A percentile compares a stretch with the other conserved stretches of the same genome.
phyloP scores from a whole-genome alignment of 2,113 vertebrate genomes.

The Brachirus orientalis region DNA sequence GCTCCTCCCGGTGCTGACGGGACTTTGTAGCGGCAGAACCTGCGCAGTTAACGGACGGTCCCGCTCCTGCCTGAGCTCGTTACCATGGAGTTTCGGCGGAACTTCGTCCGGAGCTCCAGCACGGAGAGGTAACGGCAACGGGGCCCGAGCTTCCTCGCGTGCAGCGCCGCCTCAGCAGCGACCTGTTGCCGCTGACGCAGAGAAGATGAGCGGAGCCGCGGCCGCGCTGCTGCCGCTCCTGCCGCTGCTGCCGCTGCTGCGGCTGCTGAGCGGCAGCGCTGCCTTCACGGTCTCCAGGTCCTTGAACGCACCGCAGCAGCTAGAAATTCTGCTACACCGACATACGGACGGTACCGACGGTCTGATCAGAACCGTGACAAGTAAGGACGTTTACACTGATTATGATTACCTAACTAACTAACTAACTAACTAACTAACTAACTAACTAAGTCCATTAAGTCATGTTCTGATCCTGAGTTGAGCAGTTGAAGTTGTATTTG shows the following conservation, averaged over 20 bases:
- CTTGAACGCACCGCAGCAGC: constrained; percentile 55
- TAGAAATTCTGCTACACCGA: background rate
- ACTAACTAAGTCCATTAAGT: no score
- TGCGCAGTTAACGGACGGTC: background rate
- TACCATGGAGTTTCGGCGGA: constrained; percentile 39
- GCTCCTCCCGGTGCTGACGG: background rate
- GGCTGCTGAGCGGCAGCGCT: constrained; percentile 52
- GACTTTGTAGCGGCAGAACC: background rate
- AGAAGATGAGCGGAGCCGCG: constrained; percentile 49
- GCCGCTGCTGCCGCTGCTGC: constrained; percentile 29
- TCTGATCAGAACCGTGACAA: constrained; percentile 11
- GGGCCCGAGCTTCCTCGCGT: constrained; percentile 6
- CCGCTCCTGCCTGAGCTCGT: background rate
- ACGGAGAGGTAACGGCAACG: constrained; percentile 46
- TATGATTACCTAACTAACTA: background rate
- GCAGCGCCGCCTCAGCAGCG: background rate
- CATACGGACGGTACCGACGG: constrained; percentile 21
- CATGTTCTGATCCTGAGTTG: no score
- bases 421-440: no score
- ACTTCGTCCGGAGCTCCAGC: constrained; percentile 25
- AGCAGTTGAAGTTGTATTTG: no score
- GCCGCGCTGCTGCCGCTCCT: constrained; percentile 10
- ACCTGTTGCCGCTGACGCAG: constrained; percentile 58
- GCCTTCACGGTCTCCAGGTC: constrained; percentile 39
- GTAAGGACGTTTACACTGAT: constrained; percentile 11